phyloP scores from a whole-genome alignment of 2,797 vertebrate genomes.

The Anabacerthia variegaticeps region DNA sequence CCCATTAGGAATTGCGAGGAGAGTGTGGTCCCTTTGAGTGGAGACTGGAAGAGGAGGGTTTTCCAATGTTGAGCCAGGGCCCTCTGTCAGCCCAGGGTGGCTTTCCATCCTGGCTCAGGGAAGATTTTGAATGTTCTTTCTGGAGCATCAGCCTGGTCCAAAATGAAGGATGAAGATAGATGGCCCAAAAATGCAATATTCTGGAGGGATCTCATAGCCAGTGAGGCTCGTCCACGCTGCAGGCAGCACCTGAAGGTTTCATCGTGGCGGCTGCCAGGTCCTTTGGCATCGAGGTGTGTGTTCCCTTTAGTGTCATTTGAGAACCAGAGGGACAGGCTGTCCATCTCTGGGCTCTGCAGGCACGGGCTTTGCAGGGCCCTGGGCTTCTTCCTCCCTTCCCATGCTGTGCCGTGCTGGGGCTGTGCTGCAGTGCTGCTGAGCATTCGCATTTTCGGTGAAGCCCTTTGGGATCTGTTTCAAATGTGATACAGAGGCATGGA shows the following conservation, averaged over 20 bases:
- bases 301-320: background rate
- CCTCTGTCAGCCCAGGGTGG: background rate
- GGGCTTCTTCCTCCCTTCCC: background rate
- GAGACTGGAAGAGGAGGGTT: background rate
- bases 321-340: background rate
- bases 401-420: accelerated
- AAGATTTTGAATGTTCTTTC: background rate
- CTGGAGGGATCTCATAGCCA: background rate
- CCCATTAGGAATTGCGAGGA: background rate
- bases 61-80: background rate
- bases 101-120: background rate
- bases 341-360: background rate
- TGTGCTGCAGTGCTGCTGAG: background rate
- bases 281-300: accelerated
- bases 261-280: background rate
- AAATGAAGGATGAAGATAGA: background rate
- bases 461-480: background rate
- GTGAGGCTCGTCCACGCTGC: accelerated
- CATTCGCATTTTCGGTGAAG: background rate
- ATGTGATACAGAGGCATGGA: background rate
- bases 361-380: accelerated
- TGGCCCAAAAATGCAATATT: accelerated
- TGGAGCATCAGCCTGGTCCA: background rate
- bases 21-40: background rate
- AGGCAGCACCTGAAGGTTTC: background rate